Evolutionary conservation across 2,888 invertebrate genomes (phyloP).

Genomic region (Eilema depressum): DNA sequence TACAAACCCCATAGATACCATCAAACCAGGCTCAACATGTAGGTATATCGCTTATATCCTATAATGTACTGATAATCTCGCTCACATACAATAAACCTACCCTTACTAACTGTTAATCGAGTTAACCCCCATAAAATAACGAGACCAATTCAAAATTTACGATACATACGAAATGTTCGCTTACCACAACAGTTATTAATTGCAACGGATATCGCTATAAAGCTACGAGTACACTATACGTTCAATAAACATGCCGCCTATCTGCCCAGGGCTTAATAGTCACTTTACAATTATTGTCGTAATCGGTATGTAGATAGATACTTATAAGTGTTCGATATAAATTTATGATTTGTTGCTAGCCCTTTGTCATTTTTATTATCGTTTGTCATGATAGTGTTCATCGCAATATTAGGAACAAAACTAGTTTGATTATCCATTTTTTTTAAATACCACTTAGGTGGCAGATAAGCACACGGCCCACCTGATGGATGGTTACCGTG

Average conservation of each 20-base stretch:
- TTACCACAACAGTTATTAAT: constrained; percentile 75
- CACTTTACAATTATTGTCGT: constrained; percentile 71
- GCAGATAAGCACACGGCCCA: too few relatives aligned
- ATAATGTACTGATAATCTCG: constrained; percentile 55
- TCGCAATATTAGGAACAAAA: background rate
- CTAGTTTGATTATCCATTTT: background rate
- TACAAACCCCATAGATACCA: background rate
- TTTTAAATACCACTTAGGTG: too few relatives aligned
- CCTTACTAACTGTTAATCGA: constrained; percentile 71
- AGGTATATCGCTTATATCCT: constrained; percentile 20
- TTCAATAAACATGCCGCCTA: constrained; percentile 73
- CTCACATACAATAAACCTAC: constrained; percentile 69
- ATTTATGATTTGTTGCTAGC: constrained; percentile 44
- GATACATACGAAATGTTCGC: constrained; percentile 72
- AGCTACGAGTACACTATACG: constrained; percentile 68
- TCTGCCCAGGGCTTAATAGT: constrained; percentile 63
- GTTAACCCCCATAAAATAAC: constrained; percentile 77
- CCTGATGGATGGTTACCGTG: too few relatives aligned
- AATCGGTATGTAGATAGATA: constrained; percentile 58
- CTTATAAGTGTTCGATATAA: constrained; percentile 51
- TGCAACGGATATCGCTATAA: constrained; percentile 67
- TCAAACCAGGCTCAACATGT: constrained; percentile 4
- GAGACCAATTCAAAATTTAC: constrained; percentile 73
- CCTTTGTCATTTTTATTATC: constrained; percentile 27
- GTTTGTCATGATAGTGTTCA: constrained; percentile 29